Base-by-base conservation (phyloP, 1,140 invertebrate species). In the Ceratoteleas bidentatus region DNA sequence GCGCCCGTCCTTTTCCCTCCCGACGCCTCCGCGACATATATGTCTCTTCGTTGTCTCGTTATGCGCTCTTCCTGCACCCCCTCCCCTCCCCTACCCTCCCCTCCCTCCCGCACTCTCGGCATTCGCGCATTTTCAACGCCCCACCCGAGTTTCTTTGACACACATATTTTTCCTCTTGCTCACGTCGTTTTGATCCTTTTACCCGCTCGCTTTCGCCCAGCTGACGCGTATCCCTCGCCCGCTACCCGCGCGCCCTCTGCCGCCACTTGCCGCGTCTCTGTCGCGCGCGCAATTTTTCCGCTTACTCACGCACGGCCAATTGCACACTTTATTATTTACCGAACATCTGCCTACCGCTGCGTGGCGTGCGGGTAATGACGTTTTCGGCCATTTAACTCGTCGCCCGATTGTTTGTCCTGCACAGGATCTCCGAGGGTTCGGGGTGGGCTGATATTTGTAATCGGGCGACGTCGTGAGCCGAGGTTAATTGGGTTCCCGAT, bases 291-390 rank as follows among this genome's bases (percentile, higher is more conserved):
- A 24, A 69, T 65, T 78, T 82, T 77, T 73, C 66, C 54, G 56
- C 68, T 72, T 68, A 54, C 69, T 68, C 54, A 83, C 81, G 70
- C 81, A 60, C 54, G 56, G 54, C 54, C 72, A 83, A 80, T 84
- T 80, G 70, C 54, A 73, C 81, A 84, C 74, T 79, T 84, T 84
- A 84, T 75, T 80, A 84, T 84, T 84, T 84, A 83, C 81, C 47
- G 62, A 79, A 74, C 69, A 64, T 43, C 73, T 58, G 56, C 64
- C 53, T 36, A 8, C 50, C n/a, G 32, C 40, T 43, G 38, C 62
- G 50, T 32, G 10, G 43, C 16, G 57, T 47, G 38, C 47, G 64
- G 58, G 14, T 74, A 69, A 74, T 70, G 60, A 65, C 52, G 50
- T 52, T 70, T 60, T 75, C 33, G 60, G 13, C 50, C 64, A 72